Base-by-base conservation (phyloP, 2,888 invertebrate species). In the Pterostichus madidus region DNA sequence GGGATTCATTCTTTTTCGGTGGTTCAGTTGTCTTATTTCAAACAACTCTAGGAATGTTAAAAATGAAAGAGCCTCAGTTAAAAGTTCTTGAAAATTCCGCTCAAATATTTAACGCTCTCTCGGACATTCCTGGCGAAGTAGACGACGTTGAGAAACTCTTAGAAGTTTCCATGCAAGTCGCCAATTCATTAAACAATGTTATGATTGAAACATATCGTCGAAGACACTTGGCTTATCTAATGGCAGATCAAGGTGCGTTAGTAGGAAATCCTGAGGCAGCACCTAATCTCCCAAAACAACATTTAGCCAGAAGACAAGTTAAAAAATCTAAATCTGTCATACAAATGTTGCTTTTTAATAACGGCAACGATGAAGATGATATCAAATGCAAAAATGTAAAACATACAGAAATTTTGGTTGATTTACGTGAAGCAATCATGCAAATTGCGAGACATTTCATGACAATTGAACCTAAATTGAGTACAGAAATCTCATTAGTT, bases 381-480 rank as follows among this genome's bases (percentile, higher is more conserved):
- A 92, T 96, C 11, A 96, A 98, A 88, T 97, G 96, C 84, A 99
- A 99, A 90, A 99, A 99, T 91, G 97, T 99, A 77, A 95, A 96
- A 84, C 99, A 99, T 91, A 99, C 99, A 86, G 99, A 99, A 92
- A 95, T 99, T 87, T 92, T 99, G 85, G 98, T 99, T n/a, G 99
- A 99, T 91, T 92, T 99, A 78, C 93, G 99, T 86, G 99, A 99
- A 91, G 97, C 98, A 39, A 98, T 99, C 86, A 91, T 98, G 80
- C 98, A 97, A 91, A 93, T 94, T 68, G 97, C 98, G 24, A 93
- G 98, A 39, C 99, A 99, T 91, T 99, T 99, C 90, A 93, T 98
- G 85, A 96, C 97, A 83, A 93, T 97, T 56, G 98, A 99, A 91
- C 97, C 97, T 46, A 97, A 96, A 90, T 90, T 96, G 85, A 92